Base-by-base conservation (phyloP, 2,113 vertebrate species). In the Nothocercus julius region DNA sequence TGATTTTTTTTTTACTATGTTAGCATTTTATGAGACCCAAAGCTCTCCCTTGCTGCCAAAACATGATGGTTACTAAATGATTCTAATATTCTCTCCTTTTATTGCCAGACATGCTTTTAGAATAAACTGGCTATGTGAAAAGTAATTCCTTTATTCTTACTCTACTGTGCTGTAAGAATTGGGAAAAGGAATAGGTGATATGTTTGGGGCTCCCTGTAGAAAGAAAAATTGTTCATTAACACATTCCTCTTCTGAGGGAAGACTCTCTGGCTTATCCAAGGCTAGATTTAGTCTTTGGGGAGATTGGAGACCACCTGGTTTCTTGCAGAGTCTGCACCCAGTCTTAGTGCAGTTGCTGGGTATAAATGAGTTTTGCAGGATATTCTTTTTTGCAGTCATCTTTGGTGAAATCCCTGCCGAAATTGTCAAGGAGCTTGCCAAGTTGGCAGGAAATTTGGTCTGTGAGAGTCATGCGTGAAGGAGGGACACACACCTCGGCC, bases 21-120 rank as follows among this genome's bases (percentile, higher is more conserved):
- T 83, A 66, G 34, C 67, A 63, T 89, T 92, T 87, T 85, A 80
- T 77, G 66, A 95, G 78, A 69, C 78, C 63, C 79, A 54, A 80
- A 95, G 16, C 64, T 83, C 62, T 90, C 58, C 11, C 49, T 85
- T 82, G 58, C 69, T 87, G 91, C 84, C 94, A 91, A 84, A 79
- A 80, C 59, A 21, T 58, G 58, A 87, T 85, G 91, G 38, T 89
- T 89, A 61, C 80, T 87, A 76, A 91, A 87, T 53, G 28, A 82
- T 89, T 87, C 66, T 94, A 92, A 88, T 92, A 92, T 70, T 90
- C 47, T 85, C 72, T 93, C 36, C 36, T 78, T 93, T 69, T 68
- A 53, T 45, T 93, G 87, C 91, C 86, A 94, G 81, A 44, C 53
- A 25, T 82, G 83, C 87, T 94, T 93, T 95, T 82, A 91, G 82